Evolutionary conservation across 2,113 vertebrate species (phyloP).

Genomic region (Apodemus speciosus): DNA sequence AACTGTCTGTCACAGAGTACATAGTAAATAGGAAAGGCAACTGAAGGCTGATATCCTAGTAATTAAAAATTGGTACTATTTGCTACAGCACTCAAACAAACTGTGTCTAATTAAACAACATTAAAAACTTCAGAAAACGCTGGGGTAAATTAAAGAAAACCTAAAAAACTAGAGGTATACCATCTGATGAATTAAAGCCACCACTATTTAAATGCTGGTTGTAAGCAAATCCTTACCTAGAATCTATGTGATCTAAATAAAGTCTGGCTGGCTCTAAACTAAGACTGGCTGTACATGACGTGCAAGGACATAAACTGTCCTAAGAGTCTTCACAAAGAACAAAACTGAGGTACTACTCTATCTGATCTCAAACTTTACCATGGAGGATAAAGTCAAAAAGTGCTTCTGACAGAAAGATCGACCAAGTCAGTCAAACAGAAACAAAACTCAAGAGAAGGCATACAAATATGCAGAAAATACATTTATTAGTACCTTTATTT

Average conservation of each 20-base stretch:
- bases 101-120: constrained; percentile 2
- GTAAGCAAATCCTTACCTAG: constrained; percentile 22
- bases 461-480: not conserved
- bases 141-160: constrained; percentile 22
- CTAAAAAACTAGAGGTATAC: not conserved
- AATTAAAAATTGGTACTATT: constrained; percentile 1
- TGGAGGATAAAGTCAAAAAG: not conserved
- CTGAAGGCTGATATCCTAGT: not conserved
- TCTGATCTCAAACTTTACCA: not conserved
- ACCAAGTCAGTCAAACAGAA: constrained; percentile 11
- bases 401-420: constrained; percentile 13
- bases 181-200: not conserved
- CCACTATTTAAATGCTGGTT: not conserved
- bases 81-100: constrained; percentile 16
- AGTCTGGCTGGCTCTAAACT: not conserved
- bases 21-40: not conserved
- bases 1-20: not conserved
- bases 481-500: constrained; percentile 18
- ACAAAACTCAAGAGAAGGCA: constrained; percentile 24
- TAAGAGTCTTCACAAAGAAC: constrained; percentile 7
- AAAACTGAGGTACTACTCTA: not conserved
- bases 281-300: constrained; percentile 1
- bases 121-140: constrained; percentile 30
- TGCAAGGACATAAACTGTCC: not conserved
- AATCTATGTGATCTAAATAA: constrained; percentile 18